These are phyloP conservation scores for Leptocoma aspasia DNA, from an alignment of 2,113 vertebrate species.

Conservation along the genomic window DNA sequence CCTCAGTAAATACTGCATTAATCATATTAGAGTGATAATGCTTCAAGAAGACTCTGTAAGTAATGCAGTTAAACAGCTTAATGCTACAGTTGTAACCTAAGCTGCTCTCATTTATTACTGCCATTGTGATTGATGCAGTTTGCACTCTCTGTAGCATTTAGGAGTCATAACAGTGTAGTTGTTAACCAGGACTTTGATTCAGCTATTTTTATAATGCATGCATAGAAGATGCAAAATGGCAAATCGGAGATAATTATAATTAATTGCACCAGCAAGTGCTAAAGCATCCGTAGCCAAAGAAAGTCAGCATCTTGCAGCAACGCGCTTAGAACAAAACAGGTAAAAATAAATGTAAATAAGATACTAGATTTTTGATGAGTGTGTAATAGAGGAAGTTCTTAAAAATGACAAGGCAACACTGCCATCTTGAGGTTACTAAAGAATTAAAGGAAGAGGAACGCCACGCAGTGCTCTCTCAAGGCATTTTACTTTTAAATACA, in stretches of 20 bases:
- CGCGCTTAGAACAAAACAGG: background rate
- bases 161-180: background rate
- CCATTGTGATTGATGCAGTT: background rate
- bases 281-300: background rate
- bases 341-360: background rate
- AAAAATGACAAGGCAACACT: background rate
- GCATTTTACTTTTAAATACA: background rate
- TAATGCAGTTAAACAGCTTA: background rate
- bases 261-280: background rate
- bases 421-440: slow-evolving; percentile 54
- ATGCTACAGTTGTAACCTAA: background rate
- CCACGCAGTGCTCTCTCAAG: background rate
- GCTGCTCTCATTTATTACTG: background rate
- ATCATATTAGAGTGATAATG: background rate
- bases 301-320: background rate
- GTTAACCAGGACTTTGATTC: background rate
- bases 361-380: background rate
- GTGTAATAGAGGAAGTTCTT: background rate
- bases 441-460: background rate
- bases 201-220: background rate
- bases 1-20: background rate
- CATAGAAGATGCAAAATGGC: background rate
- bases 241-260: background rate
- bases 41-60: background rate
- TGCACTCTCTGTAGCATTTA: background rate